Conservation (phyloP, 2,113 vertebrate genomes). For the Opisthocomus hoazin region DNA sequence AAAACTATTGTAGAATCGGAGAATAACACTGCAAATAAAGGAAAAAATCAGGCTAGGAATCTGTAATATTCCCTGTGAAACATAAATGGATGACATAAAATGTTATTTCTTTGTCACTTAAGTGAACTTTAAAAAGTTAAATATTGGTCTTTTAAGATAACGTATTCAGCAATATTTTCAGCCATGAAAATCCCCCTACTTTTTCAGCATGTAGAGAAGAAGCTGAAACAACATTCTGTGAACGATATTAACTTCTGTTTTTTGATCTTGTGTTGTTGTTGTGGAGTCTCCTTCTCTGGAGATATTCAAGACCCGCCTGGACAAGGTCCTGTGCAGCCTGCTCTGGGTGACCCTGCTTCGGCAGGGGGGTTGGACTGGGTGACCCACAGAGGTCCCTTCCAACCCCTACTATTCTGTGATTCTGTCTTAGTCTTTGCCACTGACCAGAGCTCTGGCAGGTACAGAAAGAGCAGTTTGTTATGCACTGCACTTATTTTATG, state of each 20-base stretch:
- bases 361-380: too few species aligned
- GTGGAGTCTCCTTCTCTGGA: too few species aligned
- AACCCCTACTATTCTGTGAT: too few species aligned
- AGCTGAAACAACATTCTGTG: not conserved
- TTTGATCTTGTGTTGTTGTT: accelerated
- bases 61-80: not conserved
- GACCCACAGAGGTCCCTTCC: too few species aligned
- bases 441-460: not conserved
- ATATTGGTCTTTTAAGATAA: not conserved
- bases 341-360: too few species aligned
- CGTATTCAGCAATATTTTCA: not conserved
- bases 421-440: not conserved
- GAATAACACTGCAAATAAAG: not conserved
- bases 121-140: not conserved
- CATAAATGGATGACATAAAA: not conserved
- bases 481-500: not conserved
- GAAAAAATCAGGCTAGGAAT: not conserved
- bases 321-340: too few species aligned
- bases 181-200: not conserved
- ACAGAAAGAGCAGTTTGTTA: not conserved
- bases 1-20: not conserved
- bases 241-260: not conserved
- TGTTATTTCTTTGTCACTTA: not conserved
- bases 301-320: too few species aligned
- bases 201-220: not conserved